Evolutionary conservation across 2,113 vertebrate genomes (phyloP).

Genomic region (Neolamprologus falcicula): DNA sequence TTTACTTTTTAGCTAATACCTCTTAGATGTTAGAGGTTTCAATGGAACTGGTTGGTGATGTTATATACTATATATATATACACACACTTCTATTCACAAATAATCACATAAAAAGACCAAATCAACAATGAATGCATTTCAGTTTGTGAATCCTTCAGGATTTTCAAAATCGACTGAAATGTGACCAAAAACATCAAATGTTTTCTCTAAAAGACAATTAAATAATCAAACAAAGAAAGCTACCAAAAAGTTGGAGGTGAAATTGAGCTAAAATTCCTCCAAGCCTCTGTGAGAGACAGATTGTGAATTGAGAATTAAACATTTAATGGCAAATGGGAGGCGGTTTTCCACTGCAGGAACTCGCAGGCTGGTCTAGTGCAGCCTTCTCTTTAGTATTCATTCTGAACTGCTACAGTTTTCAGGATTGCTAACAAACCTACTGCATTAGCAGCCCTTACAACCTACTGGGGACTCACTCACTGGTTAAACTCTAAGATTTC

Average conservation of each 20-base stretch:
- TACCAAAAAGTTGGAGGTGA: not conserved
- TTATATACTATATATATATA: not conserved
- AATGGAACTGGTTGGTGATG: no score
- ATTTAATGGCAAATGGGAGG: not conserved
- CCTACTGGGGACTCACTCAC: not conserved
- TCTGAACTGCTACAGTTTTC: not conserved
- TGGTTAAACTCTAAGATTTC: not conserved
- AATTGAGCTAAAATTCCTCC: not conserved
- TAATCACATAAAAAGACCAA: not conserved
- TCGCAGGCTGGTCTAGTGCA: not conserved
- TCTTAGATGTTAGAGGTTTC: not conserved
- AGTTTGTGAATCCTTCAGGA: not conserved
- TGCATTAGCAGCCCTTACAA: not conserved
- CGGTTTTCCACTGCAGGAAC: not conserved
- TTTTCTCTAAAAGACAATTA: not conserved
- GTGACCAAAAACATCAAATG: not conserved
- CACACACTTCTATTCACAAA: not conserved
- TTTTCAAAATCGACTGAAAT: not conserved
- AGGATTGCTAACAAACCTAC: not conserved
- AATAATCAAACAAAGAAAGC: not conserved
- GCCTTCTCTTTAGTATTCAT: not conserved
- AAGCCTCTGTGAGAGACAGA: not conserved
- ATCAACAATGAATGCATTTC: not conserved
- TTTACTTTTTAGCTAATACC: not conserved
- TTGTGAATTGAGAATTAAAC: not conserved